Base-by-base conservation (phyloP, 2,797 vertebrate species). In the Cyprinodon diabolis region DNA sequence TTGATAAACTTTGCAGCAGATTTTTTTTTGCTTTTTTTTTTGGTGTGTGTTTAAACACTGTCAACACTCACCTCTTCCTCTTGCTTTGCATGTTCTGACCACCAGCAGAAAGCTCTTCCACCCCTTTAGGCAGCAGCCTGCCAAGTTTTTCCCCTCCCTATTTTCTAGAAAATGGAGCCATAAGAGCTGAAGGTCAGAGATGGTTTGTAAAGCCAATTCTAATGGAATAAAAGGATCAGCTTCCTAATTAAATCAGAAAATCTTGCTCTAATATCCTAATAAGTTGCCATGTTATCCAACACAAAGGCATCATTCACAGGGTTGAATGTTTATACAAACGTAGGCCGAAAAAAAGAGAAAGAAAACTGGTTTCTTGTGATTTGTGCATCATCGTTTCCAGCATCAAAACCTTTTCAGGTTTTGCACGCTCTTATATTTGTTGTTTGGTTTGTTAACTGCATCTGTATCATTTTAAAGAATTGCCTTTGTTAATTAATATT, bases 361-460 rank as follows among this genome's bases (percentile, higher is more conserved):
- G 54, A 23, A 82, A 84, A 85, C 66, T 72, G 68, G 76, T 84
- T 87, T 81, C 76, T 77, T 90, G 83, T 89, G 81, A 86, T 81
- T n/a, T 71, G 76, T 73, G 66, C 81, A 80, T 84, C 73, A 79
- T 71, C 78, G 74, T 76, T 71, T 84, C 79, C 87, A 21, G 30
- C 30, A 30, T 30, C 30, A 30, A 30, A 30, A 30, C 40, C 21
- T 48, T 77, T 71, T 78, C 62, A 75, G 23, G 21, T 12, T 56
- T 58, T 12, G 37, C 21, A 13, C 56, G 0, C 15, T 19, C 19
- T 8, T 10, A 19, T 17, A 23, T 40, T 17, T 23, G 11, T 7
- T 12, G 9, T 43, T 65, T 43, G 62, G 1, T 65, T 65, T 9
- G 21, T 10, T 12, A 35, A 51, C 19, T 4, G 12, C 51, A 35